phyloP scores from a whole-genome alignment of 2,888 invertebrate species.

The Caenorhabditis sulstoni region DNA sequence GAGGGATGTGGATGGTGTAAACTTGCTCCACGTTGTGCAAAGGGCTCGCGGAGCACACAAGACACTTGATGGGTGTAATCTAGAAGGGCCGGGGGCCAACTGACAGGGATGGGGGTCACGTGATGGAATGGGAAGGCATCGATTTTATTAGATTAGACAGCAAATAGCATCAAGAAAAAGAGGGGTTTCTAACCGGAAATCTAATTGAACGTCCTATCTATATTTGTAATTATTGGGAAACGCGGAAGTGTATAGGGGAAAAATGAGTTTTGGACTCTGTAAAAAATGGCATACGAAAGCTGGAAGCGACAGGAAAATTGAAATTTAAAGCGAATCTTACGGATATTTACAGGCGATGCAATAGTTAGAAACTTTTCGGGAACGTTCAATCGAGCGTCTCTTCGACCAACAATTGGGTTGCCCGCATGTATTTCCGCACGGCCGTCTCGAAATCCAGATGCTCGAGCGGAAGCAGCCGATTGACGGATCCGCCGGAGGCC shows the following conservation, averaged over 20 bases:
- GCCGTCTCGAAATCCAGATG: slow-evolving; percentile 58
- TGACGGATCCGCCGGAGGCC: slow-evolving; percentile 55
- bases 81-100: slow-evolving; percentile 17
- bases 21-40: slow-evolving; percentile 50
- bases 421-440: slow-evolving; percentile 58
- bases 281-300: no score
- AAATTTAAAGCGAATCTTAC: no score
- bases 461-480: slow-evolving; percentile 41
- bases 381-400: slow-evolving; percentile 51
- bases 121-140: slow-evolving; percentile 12
- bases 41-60: slow-evolving; percentile 24
- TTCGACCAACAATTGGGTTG: slow-evolving; percentile 41
- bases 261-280: no score
- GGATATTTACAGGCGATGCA: slow-evolving; percentile 4
- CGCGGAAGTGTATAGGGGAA: no score
- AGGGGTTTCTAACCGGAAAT: slow-evolving; percentile 1
- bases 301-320: no score
- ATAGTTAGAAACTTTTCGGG: neutral
- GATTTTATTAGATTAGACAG: slow-evolving; percentile 9
- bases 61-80: slow-evolving; percentile 27
- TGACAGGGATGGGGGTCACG: slow-evolving; percentile 32
- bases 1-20: slow-evolving; percentile 30
- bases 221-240: neutral
- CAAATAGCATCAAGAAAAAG: no score
- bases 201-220: no score